Evolutionary conservation across 2,113 vertebrate species (phyloP), one percentile per base, ranked within the genome.

Genomic region (Camelus dromedarius): DNA sequence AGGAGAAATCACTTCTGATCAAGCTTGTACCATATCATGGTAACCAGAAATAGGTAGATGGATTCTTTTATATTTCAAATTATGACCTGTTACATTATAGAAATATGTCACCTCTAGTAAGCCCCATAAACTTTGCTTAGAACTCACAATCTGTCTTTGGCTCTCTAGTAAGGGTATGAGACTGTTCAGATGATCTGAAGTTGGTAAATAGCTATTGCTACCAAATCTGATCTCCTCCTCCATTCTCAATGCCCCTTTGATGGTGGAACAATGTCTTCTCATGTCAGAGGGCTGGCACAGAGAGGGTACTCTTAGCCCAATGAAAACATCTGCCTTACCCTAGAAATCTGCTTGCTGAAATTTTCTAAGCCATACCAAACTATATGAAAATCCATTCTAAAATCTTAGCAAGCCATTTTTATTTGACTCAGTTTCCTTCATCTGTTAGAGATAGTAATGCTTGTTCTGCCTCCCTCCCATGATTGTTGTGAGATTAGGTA

Each of bases 1-100:
- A 73, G 32, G 58, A 80, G 52, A 87, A 75, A 82, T 95, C 60
- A 70, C 35, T 87, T 76, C 46, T 70, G 52, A 87, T 91, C 46
- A 58, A 42, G n/a, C 10, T 91, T 60, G 38, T 3, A 66, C 60
- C 15, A 19, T 56, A 75, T 72, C 24, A 69, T 77, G 46, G 50
- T 32, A 91, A 56, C 60, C 58, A 73, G 26, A 96, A 86, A 50
- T 28, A 87, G 67, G 18, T 48, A 60, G 52, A 70, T 50, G 38
- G 38, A 54, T 77, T 82, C 30, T 89, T 64, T 77, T 83, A 35
- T 28, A 48, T 76, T 92, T 52, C 56, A 73, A 58, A 85, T 83
- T 64, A 62, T 95, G 38, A 42, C n/a, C 28, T 76, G 13, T 50
- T 73, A 64, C 16, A 32, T 82, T 32, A 26, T 54, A 54, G 46